phyloP scores from a whole-genome alignment of 1,140 invertebrate species.

The Pentalonia nigronervosa region DNA sequence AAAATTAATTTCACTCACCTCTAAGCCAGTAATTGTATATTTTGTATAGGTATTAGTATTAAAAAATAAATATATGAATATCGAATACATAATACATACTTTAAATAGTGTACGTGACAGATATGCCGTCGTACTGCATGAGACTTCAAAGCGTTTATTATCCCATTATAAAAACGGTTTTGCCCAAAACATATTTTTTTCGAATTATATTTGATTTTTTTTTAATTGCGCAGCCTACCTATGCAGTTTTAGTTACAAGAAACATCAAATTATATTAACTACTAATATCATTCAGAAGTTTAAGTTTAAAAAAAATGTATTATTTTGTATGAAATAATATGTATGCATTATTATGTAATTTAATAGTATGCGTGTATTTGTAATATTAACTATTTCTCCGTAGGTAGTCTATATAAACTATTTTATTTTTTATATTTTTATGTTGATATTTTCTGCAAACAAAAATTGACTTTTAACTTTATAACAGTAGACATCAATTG shows the following conservation, averaged over 20 bases:
- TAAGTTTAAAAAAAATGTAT: not conserved
- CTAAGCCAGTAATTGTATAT: not conserved
- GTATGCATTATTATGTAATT: not conserved
- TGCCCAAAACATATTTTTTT: not conserved
- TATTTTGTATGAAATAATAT: not conserved
- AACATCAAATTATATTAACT: not conserved
- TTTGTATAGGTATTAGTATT: not conserved
- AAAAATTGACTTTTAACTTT: not conserved
- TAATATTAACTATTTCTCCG: not conserved
- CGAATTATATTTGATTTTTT: too few species aligned
- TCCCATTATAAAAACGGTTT: not conserved
- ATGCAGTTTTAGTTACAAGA: not conserved
- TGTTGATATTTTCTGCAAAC: not conserved
- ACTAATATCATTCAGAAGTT: not conserved
- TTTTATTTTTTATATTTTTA: not conserved
- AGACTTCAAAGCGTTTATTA: constrained; percentile 18
- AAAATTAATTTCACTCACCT: not conserved
- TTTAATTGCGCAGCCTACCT: not conserved
- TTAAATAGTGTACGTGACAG: not conserved
- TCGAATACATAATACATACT: not conserved
- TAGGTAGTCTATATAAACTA: too few species aligned
- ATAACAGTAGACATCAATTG: not conserved
- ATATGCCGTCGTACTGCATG: not conserved
- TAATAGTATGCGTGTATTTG: not conserved
- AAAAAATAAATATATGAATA: not conserved